Conservation (phyloP, 2,888 invertebrate genomes). For the Leptinotarsa peninsularis region DNA sequence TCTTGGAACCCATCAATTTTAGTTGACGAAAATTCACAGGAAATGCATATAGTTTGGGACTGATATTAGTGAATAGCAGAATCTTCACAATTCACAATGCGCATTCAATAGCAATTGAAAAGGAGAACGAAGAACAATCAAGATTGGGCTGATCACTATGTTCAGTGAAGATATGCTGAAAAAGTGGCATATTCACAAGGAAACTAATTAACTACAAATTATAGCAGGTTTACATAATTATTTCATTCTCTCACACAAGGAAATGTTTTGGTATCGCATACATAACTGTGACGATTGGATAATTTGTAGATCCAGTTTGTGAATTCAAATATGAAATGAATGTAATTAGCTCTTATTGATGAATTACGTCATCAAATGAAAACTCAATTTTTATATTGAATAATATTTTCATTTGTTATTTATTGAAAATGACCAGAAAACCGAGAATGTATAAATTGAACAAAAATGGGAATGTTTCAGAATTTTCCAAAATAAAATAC, state of each 20-base stretch:
- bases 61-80: background rate
- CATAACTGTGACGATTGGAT: background rate
- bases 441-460: no score
- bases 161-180: background rate
- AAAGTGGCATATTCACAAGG: constrained; percentile 21
- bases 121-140: constrained; percentile 1
- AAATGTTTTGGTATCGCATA: background rate
- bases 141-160: background rate
- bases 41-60: background rate
- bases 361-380: no score
- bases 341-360: background rate
- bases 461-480: no score
- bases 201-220: constrained; percentile 7
- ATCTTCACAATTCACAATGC: background rate
- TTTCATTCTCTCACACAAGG: background rate
- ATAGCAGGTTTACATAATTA: background rate
- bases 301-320: background rate
- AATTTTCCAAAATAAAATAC: no score
- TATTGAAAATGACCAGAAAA: no score
- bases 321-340: background rate
- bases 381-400: no score
- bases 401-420: no score
- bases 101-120: background rate
- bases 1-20: no score
- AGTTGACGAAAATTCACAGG: background rate